phyloP scores from a whole-genome alignment of 2,888 invertebrate genomes.

The Elegia similella region DNA sequence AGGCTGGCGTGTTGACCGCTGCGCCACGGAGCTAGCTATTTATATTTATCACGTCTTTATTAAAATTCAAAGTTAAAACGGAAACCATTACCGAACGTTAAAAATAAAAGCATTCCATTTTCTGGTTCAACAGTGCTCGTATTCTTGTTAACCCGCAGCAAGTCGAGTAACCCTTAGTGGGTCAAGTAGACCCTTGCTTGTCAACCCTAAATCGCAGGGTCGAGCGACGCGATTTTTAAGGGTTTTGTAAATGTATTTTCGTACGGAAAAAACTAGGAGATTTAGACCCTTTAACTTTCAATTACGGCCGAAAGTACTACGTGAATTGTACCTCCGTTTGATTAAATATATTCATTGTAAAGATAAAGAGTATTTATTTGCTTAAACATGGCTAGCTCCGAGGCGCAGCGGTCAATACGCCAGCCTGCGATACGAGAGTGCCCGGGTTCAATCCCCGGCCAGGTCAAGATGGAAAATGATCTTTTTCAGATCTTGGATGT shows the following conservation, averaged over 20 bases:
- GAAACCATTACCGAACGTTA: no score
- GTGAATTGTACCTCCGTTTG: background rate
- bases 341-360: background rate
- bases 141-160: constrained; percentile 18
- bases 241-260: constrained; percentile 13
- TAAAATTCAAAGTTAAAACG: background rate
- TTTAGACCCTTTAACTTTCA: constrained; percentile 6
- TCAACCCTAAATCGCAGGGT: constrained; percentile 18
- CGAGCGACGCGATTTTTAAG: constrained; percentile 15
- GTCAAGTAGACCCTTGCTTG: constrained; percentile 19
- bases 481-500: no score
- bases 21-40: no score
- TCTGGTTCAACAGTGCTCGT: constrained; percentile 3
- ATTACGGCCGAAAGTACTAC: background rate
- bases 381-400: no score
- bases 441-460: no score
- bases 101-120: constrained; percentile 1
- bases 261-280: background rate
- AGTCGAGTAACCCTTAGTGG: constrained; percentile 17
- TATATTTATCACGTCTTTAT: no score
- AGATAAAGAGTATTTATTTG: no score
- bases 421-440: no score
- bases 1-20: no score
- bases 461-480: no score
- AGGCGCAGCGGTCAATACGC: no score